These are phyloP conservation scores for Vanessa atalanta DNA, from an alignment of 1,140 invertebrate species.

Conservation along the genomic window DNA sequence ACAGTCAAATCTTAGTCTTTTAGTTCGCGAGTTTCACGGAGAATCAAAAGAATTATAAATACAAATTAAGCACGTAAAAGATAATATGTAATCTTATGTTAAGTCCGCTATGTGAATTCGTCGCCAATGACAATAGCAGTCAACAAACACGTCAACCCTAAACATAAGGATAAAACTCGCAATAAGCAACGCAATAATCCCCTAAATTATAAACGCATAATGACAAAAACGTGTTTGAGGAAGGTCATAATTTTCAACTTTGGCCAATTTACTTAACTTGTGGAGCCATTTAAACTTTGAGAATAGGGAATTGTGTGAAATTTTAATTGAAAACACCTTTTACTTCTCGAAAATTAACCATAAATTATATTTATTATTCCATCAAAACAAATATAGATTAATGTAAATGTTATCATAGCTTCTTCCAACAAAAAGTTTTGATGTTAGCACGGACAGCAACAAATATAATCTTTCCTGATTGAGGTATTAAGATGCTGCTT, in stretches of 20 bases:
- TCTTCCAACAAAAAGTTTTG: too few relatives aligned
- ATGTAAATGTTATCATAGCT: not conserved
- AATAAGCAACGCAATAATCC: not conserved
- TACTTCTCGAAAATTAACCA: not conserved
- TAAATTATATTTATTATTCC: not conserved
- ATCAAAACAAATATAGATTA: not conserved
- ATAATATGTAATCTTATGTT: too few relatives aligned
- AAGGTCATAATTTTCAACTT: conserved; percentile 18
- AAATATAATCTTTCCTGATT: too few relatives aligned
- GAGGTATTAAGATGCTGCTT: too few relatives aligned
- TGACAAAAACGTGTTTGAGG: conserved; percentile 8
- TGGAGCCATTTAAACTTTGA: conserved; percentile 13
- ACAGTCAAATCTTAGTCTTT: too few relatives aligned
- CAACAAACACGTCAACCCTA: not conserved
- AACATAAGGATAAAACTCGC: not conserved
- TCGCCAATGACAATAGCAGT: not conserved
- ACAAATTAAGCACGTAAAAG: too few relatives aligned
- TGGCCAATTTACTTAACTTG: conserved; percentile 16
- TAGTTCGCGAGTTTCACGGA: too few relatives aligned
- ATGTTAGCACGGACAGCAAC: too few relatives aligned
- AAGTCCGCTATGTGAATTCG: too few relatives aligned
- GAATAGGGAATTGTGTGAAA: conserved; percentile 3
- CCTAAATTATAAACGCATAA: conserved; percentile 22
- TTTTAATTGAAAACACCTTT: conserved; percentile 7
- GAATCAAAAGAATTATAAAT: too few relatives aligned